Conservation (phyloP, 2,797 vertebrate species). For the Manis javanica region DNA sequence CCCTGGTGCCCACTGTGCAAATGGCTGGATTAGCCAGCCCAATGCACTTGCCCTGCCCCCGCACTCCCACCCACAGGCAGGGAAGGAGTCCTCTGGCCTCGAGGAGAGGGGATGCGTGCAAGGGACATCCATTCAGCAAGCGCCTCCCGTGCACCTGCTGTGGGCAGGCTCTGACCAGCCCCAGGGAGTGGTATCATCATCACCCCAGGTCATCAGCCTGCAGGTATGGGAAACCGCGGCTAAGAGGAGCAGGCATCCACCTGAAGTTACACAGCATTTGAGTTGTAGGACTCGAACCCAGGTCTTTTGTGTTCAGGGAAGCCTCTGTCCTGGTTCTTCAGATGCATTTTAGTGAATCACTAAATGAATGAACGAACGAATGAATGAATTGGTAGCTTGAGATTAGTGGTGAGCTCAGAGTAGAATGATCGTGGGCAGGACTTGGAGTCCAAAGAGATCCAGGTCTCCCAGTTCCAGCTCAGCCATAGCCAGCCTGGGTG, state of each 20-base stretch:
- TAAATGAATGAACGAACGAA: background rate
- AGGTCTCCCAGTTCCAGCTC: background rate
- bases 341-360: background rate
- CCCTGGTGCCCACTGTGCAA: background rate
- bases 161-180: fast-evolving
- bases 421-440: background rate
- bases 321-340: background rate
- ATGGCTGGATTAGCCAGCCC: background rate
- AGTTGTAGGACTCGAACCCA: fast-evolving
- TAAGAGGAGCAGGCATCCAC: background rate
- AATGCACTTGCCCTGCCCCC: background rate
- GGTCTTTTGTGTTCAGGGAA: background rate
- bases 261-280: background rate
- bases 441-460: background rate
- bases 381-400: background rate
- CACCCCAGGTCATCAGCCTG: background rate
- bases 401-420: background rate
- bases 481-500: background rate
- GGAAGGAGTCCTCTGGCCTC: background rate
- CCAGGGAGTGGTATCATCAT: background rate
- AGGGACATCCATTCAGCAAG: background rate
- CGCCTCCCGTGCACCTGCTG: background rate
- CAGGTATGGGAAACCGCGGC: background rate
- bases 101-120: background rate
- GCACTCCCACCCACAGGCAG: background rate